Evolutionary conservation across 37 sponge, comb jelly and placozoan genomes (phyloP), one percentile per base, ranked within the genome.

Genomic region (Cladorhizidae sp.): DNA sequence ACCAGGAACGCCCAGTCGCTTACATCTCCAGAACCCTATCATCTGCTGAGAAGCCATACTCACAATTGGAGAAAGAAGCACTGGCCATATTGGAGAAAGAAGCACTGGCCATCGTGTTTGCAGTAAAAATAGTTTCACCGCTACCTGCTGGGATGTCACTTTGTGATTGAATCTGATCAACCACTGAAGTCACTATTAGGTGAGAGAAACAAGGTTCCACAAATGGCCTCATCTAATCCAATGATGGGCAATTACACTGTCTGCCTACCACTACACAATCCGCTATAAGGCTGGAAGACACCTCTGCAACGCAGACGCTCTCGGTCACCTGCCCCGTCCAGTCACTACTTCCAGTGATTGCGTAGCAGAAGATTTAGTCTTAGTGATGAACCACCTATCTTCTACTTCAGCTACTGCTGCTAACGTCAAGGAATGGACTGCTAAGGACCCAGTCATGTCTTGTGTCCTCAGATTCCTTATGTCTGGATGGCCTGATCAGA

Each of bases 181-280:
- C 45, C 72, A 42, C 49, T 71, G 3, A 18, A 12, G 36, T 26
- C 49, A 26, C 21, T 71, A 22, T 71, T 45, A 23, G 49, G 72
- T 8, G 50, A 71, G 42, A 64, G 11, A 29, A 33, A 29, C 73
- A 87, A 39, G 74, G 81, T 29, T 49, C 68, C 23, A 78, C 86
- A 45, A 7, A 71, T 43, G 72, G 72, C 72, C 2, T 71, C 72
- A n/a, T 71, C 72, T 3, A 43, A 50, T n/a, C n/a, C n/a, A 42
- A 71, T 71, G 8, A 7, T 8, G 72, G 50, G 51, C 68, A 7
- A 77, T 86, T 9, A 71, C 21, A 14, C 50, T 71, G 37, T 45
- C 49, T 43, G 50, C 72, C 2, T 71, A 71, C 28, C 17, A 14
- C 6, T 71, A 71, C 49, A 26, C 72, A 9, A 71, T 71, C 22